These are phyloP conservation scores for Hylaea fasciaria DNA, from an alignment of 2,888 invertebrate genomes.

Conservation along the genomic window DNA sequence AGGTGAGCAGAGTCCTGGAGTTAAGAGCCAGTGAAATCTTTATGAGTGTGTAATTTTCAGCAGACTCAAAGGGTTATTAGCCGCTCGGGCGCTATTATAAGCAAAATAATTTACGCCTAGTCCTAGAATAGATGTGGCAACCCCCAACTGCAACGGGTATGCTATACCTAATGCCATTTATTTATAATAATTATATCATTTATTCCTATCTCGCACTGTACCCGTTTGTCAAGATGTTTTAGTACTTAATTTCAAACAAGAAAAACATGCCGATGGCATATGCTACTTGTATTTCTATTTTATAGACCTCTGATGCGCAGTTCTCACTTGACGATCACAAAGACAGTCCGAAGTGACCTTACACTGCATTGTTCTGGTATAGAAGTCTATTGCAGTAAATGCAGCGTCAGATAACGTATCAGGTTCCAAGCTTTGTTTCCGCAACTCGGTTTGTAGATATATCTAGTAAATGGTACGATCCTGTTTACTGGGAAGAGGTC, in stretches of 20 bases:
- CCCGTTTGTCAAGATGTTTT: too few species aligned
- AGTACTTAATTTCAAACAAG: too few species aligned
- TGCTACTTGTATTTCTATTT: too few species aligned
- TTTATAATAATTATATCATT: too few species aligned
- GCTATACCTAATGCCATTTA: too few species aligned
- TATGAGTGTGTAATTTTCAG: background rate
- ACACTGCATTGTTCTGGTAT: slow-evolving; percentile 45
- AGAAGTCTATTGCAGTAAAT: slow-evolving; percentile 44
- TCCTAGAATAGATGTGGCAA: too few species aligned
- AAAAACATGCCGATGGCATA: too few species aligned
- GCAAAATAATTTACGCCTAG: too few species aligned
- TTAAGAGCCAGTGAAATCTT: slow-evolving; percentile 20
- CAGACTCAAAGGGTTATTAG: too few species aligned
- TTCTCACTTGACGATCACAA: slow-evolving; percentile 8
- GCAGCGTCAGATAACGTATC: slow-evolving; percentile 61
- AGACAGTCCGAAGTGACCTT: slow-evolving; percentile 17
- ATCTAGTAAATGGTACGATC: slow-evolving; percentile 28
- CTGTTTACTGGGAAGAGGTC: slow-evolving; percentile 18
- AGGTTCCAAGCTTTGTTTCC: slow-evolving; percentile 62
- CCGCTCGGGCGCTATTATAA: too few species aligned
- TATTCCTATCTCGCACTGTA: too few species aligned
- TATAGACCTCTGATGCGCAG: background rate
- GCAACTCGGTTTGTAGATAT: slow-evolving; percentile 39
- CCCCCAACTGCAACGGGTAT: too few species aligned
- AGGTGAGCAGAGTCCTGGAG: slow-evolving; percentile 22